Percentiles rank a stretch among this genome's conserved stretches.
Evolutionary conservation across 2,113 vertebrate species (phyloP).

Genomic region (Mirounga angustirostris): DNA sequence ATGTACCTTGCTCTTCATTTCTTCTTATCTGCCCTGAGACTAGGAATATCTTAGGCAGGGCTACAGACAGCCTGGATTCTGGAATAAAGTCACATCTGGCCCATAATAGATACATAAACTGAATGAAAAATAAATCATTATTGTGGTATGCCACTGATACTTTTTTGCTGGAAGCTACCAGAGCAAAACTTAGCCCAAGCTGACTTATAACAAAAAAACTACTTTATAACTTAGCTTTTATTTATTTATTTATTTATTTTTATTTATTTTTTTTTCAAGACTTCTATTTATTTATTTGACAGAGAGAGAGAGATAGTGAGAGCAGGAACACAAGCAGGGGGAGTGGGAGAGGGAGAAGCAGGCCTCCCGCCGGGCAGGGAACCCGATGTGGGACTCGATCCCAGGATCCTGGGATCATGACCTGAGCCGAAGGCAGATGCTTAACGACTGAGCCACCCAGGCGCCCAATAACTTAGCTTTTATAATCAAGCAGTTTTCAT

Average conservation of each 20-base stretch:
- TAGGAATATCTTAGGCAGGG: background rate
- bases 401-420: too few relatives aligned
- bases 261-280: too few relatives aligned
- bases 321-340: too few relatives aligned
- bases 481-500: background rate
- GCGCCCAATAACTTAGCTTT: background rate
- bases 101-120: background rate
- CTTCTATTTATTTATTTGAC: too few relatives aligned
- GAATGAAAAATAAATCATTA: background rate
- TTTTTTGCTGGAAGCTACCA: background rate
- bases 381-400: too few relatives aligned
- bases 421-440: too few relatives aligned
- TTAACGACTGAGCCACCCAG: too few relatives aligned
- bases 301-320: too few relatives aligned
- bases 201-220: background rate
- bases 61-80: background rate
- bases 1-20: background rate
- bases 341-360: too few relatives aligned
- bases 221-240: slow-evolving; percentile 8
- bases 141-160: background rate
- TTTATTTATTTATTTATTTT: too few relatives aligned
- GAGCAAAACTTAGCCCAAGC: background rate
- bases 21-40: background rate
- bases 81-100: background rate
- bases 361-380: too few relatives aligned